A percentile compares a stretch with the other conserved stretches of the same genome.
Evolutionary conservation across 2,888 invertebrate genomes (phyloP).

Genomic region (Poecilus cupreus): DNA sequence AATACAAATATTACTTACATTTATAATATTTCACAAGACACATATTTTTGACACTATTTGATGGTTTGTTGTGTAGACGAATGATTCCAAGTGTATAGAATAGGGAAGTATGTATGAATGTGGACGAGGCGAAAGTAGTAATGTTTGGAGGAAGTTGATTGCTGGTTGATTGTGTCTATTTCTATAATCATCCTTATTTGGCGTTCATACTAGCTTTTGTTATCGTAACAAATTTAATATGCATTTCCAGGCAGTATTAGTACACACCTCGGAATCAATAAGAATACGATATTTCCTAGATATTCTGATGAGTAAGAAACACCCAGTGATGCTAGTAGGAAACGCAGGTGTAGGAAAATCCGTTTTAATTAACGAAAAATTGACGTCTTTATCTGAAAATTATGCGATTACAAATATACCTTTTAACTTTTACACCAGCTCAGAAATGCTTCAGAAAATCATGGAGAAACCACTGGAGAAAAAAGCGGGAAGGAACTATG

Average conservation of each 20-base stretch:
- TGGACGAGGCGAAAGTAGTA: no score
- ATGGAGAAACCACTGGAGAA: conserved; percentile 96
- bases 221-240: no score
- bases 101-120: no score
- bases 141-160: no score
- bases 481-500: conserved; percentile 96
- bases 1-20: no score
- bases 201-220: no score
- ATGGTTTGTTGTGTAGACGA: no score
- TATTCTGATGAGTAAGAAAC: conserved; percentile 88
- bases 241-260: conserved; percentile 84
- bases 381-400: conserved; percentile 85
- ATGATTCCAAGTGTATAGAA: no score
- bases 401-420: conserved; percentile 94
- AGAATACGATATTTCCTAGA: conserved; percentile 92
- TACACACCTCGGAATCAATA: conserved; percentile 95
- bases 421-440: conserved; percentile 97
- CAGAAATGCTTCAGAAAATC: conserved; percentile 94
- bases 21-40: no score
- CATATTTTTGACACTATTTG: no score
- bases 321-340: conserved; percentile 96
- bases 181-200: no score
- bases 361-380: conserved; percentile 83
- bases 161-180: no score
- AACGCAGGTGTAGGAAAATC: conserved; percentile 96